Evolutionary conservation across 2,888 invertebrate species (phyloP), one percentile per base, ranked within the genome.

Genomic region (Caenorhabditis sinica): DNA sequence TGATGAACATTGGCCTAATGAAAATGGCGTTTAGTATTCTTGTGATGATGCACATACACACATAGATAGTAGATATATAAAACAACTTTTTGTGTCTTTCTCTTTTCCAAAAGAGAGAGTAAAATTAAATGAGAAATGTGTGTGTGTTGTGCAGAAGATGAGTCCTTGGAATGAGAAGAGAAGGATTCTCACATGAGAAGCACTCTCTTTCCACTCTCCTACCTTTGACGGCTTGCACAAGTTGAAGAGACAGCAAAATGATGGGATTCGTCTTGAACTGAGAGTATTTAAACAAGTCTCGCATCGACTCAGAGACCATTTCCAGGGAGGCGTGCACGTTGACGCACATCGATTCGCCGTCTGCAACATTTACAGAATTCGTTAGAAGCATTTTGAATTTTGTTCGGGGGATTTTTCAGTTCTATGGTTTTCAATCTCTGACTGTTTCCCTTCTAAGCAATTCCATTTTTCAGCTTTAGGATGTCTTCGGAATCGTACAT

Each of bases 321-420:
- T 92, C 90, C 33, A 92, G 82, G 1, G 91, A 88, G 5, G 92
- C 90, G 74, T 92, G 92, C 43, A 92, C 90, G 49, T 89, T 89
- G 23, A 92, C 90, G 72, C 91, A 91, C 80, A 89, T 86, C 20
- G 87, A 87, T 33, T 91, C 91, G 45, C 90, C 90, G 58, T 91
- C 92, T 88, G 76, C 45, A 89, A 83, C 28, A 23, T 49, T 49
- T 40, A 11, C 8, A 13, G 40, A 49, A 49, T 49, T 49, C 49
- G n/a, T 43, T 43, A 11, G 11, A 13, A 36, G n/a, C n/a, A n/a
- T 8, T 33, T 33, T 33, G 33, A 8, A 33, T 33, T 33, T 33
- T 33, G 8, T 33, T 33, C 33, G 4, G 4, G 33, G 4, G 5
- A 33, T 4, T 8, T 33, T 8, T 33, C 33, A 6, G 33, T 6